Percentiles rank a stretch among this genome's conserved stretches.
Evolutionary conservation across 2,888 invertebrate genomes (phyloP).

Genomic region (Horisme vitalbata): DNA sequence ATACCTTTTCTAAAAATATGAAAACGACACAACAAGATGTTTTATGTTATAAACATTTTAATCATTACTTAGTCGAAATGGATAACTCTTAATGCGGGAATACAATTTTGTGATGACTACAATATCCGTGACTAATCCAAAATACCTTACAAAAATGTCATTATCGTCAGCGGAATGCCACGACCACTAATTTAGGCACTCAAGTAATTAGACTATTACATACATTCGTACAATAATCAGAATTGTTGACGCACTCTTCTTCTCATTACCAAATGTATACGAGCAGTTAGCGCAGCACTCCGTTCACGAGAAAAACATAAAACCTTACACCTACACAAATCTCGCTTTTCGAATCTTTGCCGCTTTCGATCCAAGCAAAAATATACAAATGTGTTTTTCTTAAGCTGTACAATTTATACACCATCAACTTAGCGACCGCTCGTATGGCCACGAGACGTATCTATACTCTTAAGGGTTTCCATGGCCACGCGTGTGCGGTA

Average conservation of each 20-base stretch:
- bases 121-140: conserved; percentile 68
- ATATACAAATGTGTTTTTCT: conserved; percentile 73
- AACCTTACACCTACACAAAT: conserved; percentile 60
- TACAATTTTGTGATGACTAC: conserved; percentile 78
- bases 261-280: background rate
- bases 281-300: conserved; percentile 22
- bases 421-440: conserved; percentile 51
- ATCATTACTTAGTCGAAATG: conserved; percentile 68
- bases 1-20: conserved; percentile 75
- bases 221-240: background rate
- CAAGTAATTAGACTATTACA: background rate
- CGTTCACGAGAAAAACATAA: conserved; percentile 45
- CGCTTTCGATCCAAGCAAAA: conserved; percentile 70
- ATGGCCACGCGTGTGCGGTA: conserved; percentile 31
- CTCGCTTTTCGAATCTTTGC: conserved; percentile 61
- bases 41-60: conserved; percentile 65
- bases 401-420: conserved; percentile 80
- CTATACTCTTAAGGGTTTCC: conserved; percentile 15
- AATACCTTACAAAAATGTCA: conserved; percentile 60
- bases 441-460: conserved; percentile 38
- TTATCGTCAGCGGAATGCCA: conserved; percentile 33
- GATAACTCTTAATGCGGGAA: conserved; percentile 63
- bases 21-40: conserved; percentile 79
- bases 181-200: background rate
- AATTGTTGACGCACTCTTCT: background rate